These are phyloP conservation scores for Paramuricea clavata DNA, from an alignment of 92 coral and sea anemone species.

Conservation along the genomic window DNA sequence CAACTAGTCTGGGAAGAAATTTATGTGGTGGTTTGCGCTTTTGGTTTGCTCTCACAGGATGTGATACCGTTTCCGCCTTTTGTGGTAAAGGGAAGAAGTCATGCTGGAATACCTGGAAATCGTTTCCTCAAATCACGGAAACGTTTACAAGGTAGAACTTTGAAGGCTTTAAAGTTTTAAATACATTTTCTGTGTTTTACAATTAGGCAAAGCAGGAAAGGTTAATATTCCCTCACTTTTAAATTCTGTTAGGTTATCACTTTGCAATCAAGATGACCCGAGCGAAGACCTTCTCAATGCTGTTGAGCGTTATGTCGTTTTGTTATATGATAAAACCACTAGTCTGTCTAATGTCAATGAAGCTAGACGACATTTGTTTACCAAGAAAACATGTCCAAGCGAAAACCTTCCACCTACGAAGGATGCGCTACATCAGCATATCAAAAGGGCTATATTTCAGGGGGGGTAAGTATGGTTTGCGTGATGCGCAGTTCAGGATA, in stretches of 20 bases:
- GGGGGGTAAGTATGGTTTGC: neutral
- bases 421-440: constrained; percentile 19
- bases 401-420: constrained; percentile 24
- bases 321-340: constrained; percentile 9
- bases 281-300: constrained; percentile 9
- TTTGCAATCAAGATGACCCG: neutral
- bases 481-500: neutral
- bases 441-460: constrained; percentile 22
- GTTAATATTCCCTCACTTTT: neutral
- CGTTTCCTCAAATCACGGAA: constrained; percentile 28
- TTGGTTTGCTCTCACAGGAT: constrained; percentile 51
- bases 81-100: constrained; percentile 50
- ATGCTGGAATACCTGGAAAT: constrained; percentile 47
- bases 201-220: too few relatives aligned
- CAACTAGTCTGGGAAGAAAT: constrained; percentile 29
- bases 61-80: constrained; percentile 50
- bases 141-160: constrained; percentile 23
- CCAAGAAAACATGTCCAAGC: neutral
- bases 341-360: constrained; percentile 20
- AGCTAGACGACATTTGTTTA: constrained; percentile 13
- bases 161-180: neutral
- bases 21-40: constrained; percentile 28
- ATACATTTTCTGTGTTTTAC: too few relatives aligned
- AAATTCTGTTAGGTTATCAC: neutral
- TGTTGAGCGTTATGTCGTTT: constrained; percentile 16